A percentile compares a stretch with the other conserved stretches of the same genome.
Evolutionary conservation across 1,140 invertebrate species (phyloP).

Genomic region (Neuroterus valhalla): DNA sequence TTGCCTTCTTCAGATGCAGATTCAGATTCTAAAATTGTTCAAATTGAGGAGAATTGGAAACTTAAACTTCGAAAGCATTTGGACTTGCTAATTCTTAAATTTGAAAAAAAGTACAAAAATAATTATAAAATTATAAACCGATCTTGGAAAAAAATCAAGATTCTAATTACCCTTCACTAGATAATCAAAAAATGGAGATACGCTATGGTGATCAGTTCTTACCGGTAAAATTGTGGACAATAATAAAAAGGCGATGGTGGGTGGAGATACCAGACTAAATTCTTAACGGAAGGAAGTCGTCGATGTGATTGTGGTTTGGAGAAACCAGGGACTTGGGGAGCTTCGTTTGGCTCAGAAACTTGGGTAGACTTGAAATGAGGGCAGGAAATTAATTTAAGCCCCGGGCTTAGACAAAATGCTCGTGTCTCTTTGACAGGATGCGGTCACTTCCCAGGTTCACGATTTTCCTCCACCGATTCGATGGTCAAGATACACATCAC

Average conservation of each 20-base stretch:
- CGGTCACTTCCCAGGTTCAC: conserved; percentile 45
- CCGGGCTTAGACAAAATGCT: conserved; percentile 35
- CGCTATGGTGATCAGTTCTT: too few relatives aligned
- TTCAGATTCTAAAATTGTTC: too few relatives aligned
- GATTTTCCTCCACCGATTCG: neutral
- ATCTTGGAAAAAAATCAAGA: too few relatives aligned
- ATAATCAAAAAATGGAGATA: too few relatives aligned
- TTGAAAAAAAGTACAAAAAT: too few relatives aligned
- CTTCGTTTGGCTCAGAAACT: conserved; percentile 31
- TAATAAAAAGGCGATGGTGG: neutral
- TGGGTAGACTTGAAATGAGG: conserved; percentile 29
- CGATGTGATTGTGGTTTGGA: conserved; percentile 23
- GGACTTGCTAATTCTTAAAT: too few relatives aligned
- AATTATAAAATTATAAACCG: too few relatives aligned
- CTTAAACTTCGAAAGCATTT: too few relatives aligned
- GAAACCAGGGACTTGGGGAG: neutral
- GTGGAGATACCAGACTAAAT: conserved; percentile 31
- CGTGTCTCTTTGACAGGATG: conserved; percentile 49
- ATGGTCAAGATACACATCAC: conserved; percentile 14
- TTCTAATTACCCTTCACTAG: too few relatives aligned
- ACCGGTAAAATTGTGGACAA: neutral
- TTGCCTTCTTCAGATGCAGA: too few relatives aligned
- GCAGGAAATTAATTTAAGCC: conserved; percentile 57
- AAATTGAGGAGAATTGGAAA: too few relatives aligned
- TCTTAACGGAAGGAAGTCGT: conserved; percentile 36